Evolutionary conservation across 2,797 vertebrate genomes (phyloP).

Genomic region (Hirundo rustica): DNA sequence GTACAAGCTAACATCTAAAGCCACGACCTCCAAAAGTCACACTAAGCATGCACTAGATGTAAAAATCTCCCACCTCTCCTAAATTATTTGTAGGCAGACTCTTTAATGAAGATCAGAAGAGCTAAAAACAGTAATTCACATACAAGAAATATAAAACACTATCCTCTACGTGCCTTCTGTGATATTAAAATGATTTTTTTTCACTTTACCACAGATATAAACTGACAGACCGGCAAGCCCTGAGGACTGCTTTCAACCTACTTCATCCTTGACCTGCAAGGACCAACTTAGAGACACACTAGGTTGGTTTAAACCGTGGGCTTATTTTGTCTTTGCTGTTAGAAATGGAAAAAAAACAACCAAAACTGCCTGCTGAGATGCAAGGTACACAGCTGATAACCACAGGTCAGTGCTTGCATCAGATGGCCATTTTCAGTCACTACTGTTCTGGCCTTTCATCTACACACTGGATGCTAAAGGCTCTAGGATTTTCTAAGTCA

Average conservation of each 20-base stretch:
- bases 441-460: not conserved
- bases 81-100: not conserved
- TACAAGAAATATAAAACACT: not conserved
- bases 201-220: not conserved
- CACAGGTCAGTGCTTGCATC: not conserved
- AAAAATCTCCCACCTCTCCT: not conserved
- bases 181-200: not conserved
- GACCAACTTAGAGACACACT: not conserved
- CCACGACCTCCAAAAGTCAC: not conserved
- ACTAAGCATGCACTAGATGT: not conserved
- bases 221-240: not conserved
- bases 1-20: not conserved
- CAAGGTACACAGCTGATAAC: not conserved
- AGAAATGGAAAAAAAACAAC: not conserved
- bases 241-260: slow-evolving; percentile 31
- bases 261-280: slow-evolving; percentile 21
- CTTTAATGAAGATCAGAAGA: not conserved
- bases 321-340: not conserved
- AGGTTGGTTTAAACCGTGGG: not conserved
- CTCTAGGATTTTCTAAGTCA: not conserved
- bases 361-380: not conserved
- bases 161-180: not conserved
- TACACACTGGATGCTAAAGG: not conserved
- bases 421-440: not conserved
- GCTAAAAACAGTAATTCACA: not conserved